These are phyloP conservation scores for Paedocypris micromegethes DNA, from an alignment of 2,797 vertebrate genomes.

Conservation along the genomic window DNA sequence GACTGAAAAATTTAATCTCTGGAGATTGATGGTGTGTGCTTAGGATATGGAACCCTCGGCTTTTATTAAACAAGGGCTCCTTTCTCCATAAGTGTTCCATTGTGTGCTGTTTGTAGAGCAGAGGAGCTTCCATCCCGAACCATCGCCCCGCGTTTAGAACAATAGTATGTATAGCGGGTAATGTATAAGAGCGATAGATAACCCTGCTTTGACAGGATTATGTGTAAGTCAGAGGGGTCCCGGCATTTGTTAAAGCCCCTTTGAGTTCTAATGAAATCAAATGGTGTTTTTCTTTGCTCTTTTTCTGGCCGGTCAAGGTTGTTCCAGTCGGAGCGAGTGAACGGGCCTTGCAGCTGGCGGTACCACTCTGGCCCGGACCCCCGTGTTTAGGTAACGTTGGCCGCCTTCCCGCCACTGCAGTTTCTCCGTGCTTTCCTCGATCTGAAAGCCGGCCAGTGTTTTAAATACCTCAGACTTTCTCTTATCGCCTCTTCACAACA, in stretches of 20 bases:
- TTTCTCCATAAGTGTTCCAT: slow-evolving; percentile 50
- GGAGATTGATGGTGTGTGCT: slow-evolving; percentile 57
- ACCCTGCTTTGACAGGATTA: slow-evolving; percentile 13
- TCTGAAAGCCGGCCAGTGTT: slow-evolving; percentile 52
- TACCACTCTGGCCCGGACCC: slow-evolving; percentile 73
- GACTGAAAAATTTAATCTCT: slow-evolving; percentile 55
- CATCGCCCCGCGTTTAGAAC: slow-evolving; percentile 42
- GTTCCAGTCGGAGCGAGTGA: slow-evolving; percentile 63
- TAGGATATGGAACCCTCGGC: slow-evolving; percentile 54
- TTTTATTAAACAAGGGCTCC: slow-evolving; percentile 52
- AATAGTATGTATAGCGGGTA: slow-evolving; percentile 42
- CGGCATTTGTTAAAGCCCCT: slow-evolving; percentile 27
- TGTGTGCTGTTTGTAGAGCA: slow-evolving; percentile 50
- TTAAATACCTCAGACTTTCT: slow-evolving; percentile 49
- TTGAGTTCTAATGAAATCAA: slow-evolving; percentile 40
- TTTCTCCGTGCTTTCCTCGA: slow-evolving; percentile 42
- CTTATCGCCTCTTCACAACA: slow-evolving; percentile 42
- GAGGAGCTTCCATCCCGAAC: slow-evolving; percentile 41
- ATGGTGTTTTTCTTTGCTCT: slow-evolving; percentile 50
- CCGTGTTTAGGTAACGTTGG: slow-evolving; percentile 63
- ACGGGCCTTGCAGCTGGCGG: slow-evolving; percentile 77
- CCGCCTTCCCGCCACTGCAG: slow-evolving; percentile 48
- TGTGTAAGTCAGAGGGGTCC: slow-evolving; percentile 20
- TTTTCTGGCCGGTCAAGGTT: slow-evolving; percentile 72
- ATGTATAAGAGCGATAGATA: slow-evolving; percentile 46